phyloP scores from a whole-genome alignment of 1,140 invertebrate species.

The Lordiphosa collinella region DNA sequence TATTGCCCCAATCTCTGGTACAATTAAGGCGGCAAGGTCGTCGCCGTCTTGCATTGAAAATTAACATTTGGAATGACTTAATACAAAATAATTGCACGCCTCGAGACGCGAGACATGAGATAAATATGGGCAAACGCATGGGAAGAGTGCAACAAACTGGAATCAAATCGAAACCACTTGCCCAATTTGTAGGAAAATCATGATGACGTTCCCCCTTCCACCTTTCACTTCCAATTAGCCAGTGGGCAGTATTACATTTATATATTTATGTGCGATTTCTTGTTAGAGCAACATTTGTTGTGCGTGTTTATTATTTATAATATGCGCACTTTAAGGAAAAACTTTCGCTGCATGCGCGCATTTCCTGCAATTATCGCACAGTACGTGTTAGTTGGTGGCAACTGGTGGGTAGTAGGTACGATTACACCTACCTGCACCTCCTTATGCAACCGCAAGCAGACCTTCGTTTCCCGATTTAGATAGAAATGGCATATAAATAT shows the following conservation, averaged over 20 bases:
- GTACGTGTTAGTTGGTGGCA: slow-evolving; percentile 3
- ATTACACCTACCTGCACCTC: too few species aligned
- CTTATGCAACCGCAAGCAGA: too few species aligned
- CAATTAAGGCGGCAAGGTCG: slow-evolving; percentile 68
- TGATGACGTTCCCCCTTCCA: slow-evolving; percentile 17
- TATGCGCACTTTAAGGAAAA: slow-evolving; percentile 56
- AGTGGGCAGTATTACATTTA: slow-evolving; percentile 36
- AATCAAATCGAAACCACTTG: slow-evolving; percentile 11
- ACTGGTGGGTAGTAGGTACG: not conserved
- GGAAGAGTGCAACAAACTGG: slow-evolving; percentile 5
- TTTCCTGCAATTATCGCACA: slow-evolving; percentile 60
- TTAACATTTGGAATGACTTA: slow-evolving; percentile 65
- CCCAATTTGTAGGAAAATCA: slow-evolving; percentile 1
- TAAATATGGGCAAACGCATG: not conserved
- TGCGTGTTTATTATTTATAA: slow-evolving; percentile 50
- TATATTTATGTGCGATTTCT: slow-evolving; percentile 6
- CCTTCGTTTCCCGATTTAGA: too few species aligned
- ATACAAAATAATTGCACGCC: slow-evolving; percentile 53
- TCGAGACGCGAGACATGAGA: not conserved
- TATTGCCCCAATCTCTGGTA: slow-evolving; percentile 16
- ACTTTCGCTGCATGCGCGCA: slow-evolving; percentile 56
- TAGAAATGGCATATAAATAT: too few species aligned
- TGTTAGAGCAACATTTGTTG: slow-evolving; percentile 7
- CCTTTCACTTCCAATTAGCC: slow-evolving; percentile 65
- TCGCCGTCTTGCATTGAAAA: slow-evolving; percentile 38